These are phyloP conservation scores for Episyrphus balteatus DNA, from an alignment of 1,140 invertebrate genomes.

Conservation along the genomic window DNA sequence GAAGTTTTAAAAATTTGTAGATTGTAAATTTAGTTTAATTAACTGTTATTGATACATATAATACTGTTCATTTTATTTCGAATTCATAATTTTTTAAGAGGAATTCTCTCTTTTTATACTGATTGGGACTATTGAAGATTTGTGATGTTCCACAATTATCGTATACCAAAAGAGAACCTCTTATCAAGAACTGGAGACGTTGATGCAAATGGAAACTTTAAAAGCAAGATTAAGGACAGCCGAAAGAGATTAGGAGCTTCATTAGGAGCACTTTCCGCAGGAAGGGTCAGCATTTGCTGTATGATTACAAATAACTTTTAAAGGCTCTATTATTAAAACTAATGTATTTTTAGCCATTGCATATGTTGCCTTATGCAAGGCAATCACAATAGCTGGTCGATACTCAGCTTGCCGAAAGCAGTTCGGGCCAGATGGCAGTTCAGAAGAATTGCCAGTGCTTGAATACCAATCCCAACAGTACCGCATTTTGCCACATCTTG, in stretches of 20 bases:
- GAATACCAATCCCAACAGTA: conserved; percentile 84
- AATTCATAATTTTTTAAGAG: no score
- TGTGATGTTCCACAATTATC: conserved; percentile 74
- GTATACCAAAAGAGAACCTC: conserved; percentile 63
- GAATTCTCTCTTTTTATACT: no score
- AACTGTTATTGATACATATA: no score
- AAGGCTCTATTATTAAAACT: background rate
- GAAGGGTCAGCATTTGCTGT: conserved; percentile 54
- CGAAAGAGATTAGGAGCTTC: conserved; percentile 69
- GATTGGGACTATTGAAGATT: conserved; percentile 48
- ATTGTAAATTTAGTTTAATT: no score
- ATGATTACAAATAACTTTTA: background rate
- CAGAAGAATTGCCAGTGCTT: conserved; percentile 60
- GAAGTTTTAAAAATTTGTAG: no score
- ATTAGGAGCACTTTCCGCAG: conserved; percentile 73
- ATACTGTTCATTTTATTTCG: no score
- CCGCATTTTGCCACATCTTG: conserved; percentile 66
- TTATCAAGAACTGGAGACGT: conserved; percentile 82
- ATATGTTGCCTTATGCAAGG: conserved; percentile 38
- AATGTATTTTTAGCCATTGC: conserved; percentile 9
- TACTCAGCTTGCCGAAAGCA: conserved; percentile 72
- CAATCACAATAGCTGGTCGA: conserved; percentile 65
- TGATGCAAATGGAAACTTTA: conserved; percentile 68
- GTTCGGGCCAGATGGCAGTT: conserved; percentile 51
- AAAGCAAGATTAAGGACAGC: conserved; percentile 58